Conservation (phyloP, 2,797 vertebrate species). For the Sarcoramphus papa region DNA sequence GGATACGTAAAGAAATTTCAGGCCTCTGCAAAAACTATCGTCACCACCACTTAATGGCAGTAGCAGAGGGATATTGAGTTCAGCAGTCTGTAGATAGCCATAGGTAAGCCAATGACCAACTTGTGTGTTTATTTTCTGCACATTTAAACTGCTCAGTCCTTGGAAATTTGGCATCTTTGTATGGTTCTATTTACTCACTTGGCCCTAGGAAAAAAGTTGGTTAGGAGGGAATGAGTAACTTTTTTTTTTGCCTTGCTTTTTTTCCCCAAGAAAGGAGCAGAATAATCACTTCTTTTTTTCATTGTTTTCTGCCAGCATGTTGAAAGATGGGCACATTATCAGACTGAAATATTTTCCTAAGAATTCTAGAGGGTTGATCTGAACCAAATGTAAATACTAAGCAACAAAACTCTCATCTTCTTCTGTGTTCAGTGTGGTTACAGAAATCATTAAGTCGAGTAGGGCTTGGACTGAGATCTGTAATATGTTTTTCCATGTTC, state of each 20-base stretch:
- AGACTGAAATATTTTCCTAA: slow-evolving; percentile 10
- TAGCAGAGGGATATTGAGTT: neutral
- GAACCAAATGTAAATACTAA: slow-evolving; percentile 44
- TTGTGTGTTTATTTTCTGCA: neutral
- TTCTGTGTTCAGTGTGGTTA: neutral
- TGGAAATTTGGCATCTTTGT: neutral
- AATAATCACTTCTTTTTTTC: neutral
- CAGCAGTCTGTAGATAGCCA: neutral
- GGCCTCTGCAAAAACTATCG: neutral
- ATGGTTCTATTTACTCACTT: neutral
- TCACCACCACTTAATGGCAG: neutral
- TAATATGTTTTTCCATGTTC: slow-evolving; percentile 2
- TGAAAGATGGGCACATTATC: slow-evolving; percentile 21
- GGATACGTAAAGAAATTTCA: neutral
- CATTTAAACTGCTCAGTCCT: neutral
- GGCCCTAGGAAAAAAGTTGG: neutral
- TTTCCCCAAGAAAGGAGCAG: neutral
- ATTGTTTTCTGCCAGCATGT: neutral
- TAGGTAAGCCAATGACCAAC: neutral
- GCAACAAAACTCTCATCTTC: neutral
- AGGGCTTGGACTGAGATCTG: slow-evolving; percentile 41
- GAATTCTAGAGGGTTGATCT: neutral
- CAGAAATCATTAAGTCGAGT: neutral
- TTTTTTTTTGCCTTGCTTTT: neutral
- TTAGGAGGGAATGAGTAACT: neutral